Evolutionary conservation across 2,888 invertebrate genomes (phyloP), one percentile per base, ranked within the genome.

Genomic region (Rhingia rostrata): DNA sequence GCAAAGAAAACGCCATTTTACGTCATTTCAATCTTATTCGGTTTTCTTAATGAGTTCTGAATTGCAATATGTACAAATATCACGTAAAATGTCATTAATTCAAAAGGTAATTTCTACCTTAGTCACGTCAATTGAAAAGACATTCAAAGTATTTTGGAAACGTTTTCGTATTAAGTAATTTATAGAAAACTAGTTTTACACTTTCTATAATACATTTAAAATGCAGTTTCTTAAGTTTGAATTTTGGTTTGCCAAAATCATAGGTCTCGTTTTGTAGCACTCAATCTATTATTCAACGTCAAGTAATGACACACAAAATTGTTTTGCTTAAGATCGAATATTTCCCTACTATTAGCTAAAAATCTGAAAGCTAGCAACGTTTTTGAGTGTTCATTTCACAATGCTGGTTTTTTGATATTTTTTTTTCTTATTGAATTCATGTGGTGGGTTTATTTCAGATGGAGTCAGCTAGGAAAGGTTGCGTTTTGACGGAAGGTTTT

Each of bases 31-130:
- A 33, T 33, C 9, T 5, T 63, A 47, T 14, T 63, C n/a, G 6
- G 4, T 37, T 47, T 33, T 10, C 14, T 35, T 74, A 74, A 74
- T 66, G 74, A 66, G 41, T 66, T 74, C 64, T 66, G 4, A 74
- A 66, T 64, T 32, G 74, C 22, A 66, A 64, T 64, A 37, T 14
- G 6, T 0, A 9, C 7, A 43, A 47, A 22, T 6, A 35, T 69
- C 61, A 53, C 53, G 49, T 63, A 37, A 63, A 74, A 33, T 56
- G 64, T 9, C 56, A 47, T 56, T 53, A 64, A 51, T 35, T 61
- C 12, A 32, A 41, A n/a, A 43, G 6, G 30, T 30, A 35, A 58
- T 58, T 53, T 30, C 41, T 49, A 51, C 58, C 51, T 43, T 33
- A 41, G 51, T 39, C 32, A 32, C 6, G n/a, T 5, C 32, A 4